These are phyloP conservation scores for Craterocephalus amniculus DNA, from an alignment of 2,797 vertebrate genomes.

Conservation along the genomic window DNA sequence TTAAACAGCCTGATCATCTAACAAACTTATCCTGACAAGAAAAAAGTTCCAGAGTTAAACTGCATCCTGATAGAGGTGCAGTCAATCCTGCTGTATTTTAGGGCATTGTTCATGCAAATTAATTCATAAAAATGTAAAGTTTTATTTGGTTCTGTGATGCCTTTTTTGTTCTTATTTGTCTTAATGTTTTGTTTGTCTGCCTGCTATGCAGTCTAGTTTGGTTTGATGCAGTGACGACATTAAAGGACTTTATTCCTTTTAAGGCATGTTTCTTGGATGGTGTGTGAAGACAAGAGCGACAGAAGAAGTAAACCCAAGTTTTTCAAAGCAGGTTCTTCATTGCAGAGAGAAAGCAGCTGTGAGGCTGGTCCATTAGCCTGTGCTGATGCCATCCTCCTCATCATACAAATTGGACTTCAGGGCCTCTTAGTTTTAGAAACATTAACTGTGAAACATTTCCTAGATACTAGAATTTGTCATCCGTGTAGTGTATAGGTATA, in stretches of 20 bases:
- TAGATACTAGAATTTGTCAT: background rate
- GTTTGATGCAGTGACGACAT: constrained; percentile 7
- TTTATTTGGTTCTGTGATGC: constrained; percentile 18
- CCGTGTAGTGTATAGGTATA: background rate
- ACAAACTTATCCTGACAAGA: background rate
- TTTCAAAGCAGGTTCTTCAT: background rate
- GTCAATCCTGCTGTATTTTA: constrained; percentile 20
- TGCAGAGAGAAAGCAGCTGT: background rate
- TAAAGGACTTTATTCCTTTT: constrained; percentile 31
- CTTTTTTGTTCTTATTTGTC: constrained; percentile 32
- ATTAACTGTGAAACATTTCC: constrained; percentile 12
- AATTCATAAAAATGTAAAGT: constrained; percentile 16
- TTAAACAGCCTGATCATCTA: constrained; percentile 8
- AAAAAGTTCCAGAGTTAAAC: background rate
- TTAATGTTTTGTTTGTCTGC: constrained; percentile 21
- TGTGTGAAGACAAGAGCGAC: background rate
- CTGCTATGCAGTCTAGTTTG: constrained; percentile 9
- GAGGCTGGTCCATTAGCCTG: constrained; percentile 28
- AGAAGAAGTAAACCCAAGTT: background rate
- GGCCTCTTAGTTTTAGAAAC: constrained; percentile 38
- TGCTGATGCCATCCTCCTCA: background rate
- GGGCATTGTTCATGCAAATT: constrained; percentile 17
- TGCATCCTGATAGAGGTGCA: background rate
- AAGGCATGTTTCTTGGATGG: constrained; percentile 1
- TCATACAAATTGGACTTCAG: constrained; percentile 23